Evolutionary conservation across 2,113 vertebrate genomes (phyloP).

Genomic region (Aegotheles bennettii): DNA sequence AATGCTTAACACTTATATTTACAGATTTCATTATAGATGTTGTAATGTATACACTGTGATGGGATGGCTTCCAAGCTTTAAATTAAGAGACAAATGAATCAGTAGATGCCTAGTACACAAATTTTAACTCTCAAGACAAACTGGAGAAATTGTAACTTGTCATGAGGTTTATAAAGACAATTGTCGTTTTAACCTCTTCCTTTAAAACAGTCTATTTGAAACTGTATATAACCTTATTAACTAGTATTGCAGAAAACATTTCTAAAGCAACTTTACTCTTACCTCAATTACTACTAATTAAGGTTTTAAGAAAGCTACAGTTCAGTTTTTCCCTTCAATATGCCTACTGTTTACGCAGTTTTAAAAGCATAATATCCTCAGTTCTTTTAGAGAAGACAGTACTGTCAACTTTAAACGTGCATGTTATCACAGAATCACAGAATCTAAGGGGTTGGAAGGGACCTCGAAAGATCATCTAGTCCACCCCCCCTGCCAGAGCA

Average conservation of each 20-base stretch:
- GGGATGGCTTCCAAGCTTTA: neutral
- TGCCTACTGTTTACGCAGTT: neutral
- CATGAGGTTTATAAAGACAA: neutral
- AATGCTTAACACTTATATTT: neutral
- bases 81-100: neutral
- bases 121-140: neutral
- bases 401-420: neutral
- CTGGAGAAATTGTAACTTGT: neutral
- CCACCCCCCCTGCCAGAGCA: too few relatives aligned
- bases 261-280: neutral
- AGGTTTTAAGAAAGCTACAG: neutral
- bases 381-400: neutral
- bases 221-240: neutral
- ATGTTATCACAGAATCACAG: too few relatives aligned
- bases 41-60: neutral
- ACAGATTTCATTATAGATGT: neutral
- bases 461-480: too few relatives aligned
- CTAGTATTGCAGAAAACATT: neutral
- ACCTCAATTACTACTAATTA: neutral
- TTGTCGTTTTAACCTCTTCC: neutral
- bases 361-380: neutral
- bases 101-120: neutral
- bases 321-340: neutral
- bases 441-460: too few relatives aligned
- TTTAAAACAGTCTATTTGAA: neutral